Percentiles rank a stretch among this genome's conserved stretches.
Conservation (phyloP, 2,888 invertebrate genomes). For the Mesoligia furuncula region DNA sequence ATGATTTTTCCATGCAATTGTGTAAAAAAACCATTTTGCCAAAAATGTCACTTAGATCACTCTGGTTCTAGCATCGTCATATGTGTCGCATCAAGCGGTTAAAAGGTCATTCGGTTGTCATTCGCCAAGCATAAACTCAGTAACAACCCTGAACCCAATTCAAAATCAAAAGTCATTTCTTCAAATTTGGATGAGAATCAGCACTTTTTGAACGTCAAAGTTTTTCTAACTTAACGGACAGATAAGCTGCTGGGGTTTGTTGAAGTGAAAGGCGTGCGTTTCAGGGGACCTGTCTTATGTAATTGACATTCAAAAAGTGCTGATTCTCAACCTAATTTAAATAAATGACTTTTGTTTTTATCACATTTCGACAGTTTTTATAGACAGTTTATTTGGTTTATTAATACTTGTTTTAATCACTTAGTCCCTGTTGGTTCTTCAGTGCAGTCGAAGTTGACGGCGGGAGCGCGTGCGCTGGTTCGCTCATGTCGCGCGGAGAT, state of each 20-base stretch:
- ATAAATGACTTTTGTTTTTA: background rate
- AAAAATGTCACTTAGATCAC: no score
- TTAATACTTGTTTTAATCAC: conserved; percentile 41
- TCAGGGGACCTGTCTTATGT: background rate
- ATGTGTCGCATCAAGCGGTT: no score
- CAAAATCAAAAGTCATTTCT: background rate
- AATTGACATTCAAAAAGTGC: background rate
- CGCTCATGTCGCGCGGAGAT: conserved; percentile 97
- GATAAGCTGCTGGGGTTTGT: background rate
- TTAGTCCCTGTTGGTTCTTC: conserved; percentile 60
- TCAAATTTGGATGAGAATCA: background rate
- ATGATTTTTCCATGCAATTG: no score
- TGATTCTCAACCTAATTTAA: background rate
- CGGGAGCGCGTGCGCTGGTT: conserved; percentile 94
- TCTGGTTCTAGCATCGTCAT: no score
- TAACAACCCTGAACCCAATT: background rate
- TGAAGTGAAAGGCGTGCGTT: background rate
- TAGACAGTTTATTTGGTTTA: conserved; percentile 1
- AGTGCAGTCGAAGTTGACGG: conserved; percentile 95
- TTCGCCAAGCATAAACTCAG: background rate
- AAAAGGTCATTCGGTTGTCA: no score
- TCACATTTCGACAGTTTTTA: background rate
- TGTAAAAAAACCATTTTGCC: no score
- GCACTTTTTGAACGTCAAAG: background rate
- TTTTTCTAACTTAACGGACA: background rate